These are phyloP conservation scores for Drosophila nebulosa DNA, from an alignment of 1,140 invertebrate genomes.

Conservation along the genomic window DNA sequence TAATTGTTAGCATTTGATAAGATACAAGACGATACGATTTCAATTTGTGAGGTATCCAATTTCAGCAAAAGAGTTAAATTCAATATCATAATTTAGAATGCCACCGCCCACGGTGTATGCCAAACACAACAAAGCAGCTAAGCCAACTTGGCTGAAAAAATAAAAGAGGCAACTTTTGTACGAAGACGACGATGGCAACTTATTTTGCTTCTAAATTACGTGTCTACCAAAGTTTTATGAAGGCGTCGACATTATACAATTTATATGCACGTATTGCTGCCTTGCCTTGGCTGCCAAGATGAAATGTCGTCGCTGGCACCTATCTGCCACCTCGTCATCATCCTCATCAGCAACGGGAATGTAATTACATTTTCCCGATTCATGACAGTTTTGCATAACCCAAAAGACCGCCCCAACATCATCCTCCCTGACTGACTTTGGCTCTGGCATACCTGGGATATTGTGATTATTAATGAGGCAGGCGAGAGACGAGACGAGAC, in stretches of 20 bases:
- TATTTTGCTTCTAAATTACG: slow-evolving; percentile 60
- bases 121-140: not conserved
- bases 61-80: not conserved
- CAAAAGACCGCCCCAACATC: slow-evolving; percentile 23
- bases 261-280: slow-evolving; percentile 53
- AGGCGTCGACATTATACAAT: slow-evolving; percentile 51
- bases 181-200: slow-evolving; percentile 33
- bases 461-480: slow-evolving; percentile 14
- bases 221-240: slow-evolving; percentile 37
- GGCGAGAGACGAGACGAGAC: not conserved
- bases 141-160: not conserved
- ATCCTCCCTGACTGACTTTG: not conserved
- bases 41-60: not conserved
- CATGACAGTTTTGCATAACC: slow-evolving; percentile 55
- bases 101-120: not conserved
- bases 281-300: slow-evolving; percentile 25
- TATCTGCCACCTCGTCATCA: not conserved
- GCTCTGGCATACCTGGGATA: not conserved
- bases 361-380: slow-evolving; percentile 71
- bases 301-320: slow-evolving; percentile 30
- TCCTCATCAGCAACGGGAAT: slow-evolving; percentile 70
- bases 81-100: slow-evolving; percentile 4
- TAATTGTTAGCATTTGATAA: not conserved
- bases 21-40: not conserved
- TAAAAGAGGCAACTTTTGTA: slow-evolving; percentile 23